Evolutionary conservation across 2,113 vertebrate genomes (phyloP).

Genomic region (Nothocercus nigrocapillus): DNA sequence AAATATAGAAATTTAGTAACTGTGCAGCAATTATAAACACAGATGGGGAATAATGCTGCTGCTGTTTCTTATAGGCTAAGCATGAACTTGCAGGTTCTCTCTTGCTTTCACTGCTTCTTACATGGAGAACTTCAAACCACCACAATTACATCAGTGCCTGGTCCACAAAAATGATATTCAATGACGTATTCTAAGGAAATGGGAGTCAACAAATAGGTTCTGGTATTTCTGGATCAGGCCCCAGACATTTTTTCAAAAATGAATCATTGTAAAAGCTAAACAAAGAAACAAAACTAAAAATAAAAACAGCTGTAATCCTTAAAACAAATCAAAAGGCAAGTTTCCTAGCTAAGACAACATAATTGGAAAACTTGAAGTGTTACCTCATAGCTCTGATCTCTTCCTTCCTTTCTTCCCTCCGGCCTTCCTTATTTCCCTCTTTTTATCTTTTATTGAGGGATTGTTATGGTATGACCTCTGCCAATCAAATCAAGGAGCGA

Average conservation of each 20-base stretch:
- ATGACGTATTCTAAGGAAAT: neutral
- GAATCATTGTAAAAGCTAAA: neutral
- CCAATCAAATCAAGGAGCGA: too few relatives aligned
- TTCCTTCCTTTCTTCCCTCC: neutral
- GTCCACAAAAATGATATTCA: neutral
- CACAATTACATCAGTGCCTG: neutral
- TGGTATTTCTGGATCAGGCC: neutral
- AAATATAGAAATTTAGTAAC: constrained; percentile 57
- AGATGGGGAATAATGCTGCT: constrained; percentile 17
- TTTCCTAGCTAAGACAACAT: neutral
- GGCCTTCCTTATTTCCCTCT: neutral
- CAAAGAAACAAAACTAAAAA: neutral
- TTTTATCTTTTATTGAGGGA: neutral
- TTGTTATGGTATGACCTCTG: too few relatives aligned
- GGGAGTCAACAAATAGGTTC: neutral
- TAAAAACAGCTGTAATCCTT: neutral
- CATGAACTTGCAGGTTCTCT: neutral
- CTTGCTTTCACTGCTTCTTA: neutral
- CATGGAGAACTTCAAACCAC: neutral
- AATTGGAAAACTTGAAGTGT: neutral
- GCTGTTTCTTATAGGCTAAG: constrained; percentile 11
- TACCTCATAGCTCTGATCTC: neutral
- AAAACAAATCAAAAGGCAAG: neutral
- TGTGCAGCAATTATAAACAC: neutral
- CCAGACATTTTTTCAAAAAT: neutral